A percentile compares a stretch with the other conserved stretches of the same genome.
These are phyloP conservation scores for Serripes groenlandicus DNA, from an alignment of 2,888 invertebrate genomes.

Conservation along the genomic window DNA sequence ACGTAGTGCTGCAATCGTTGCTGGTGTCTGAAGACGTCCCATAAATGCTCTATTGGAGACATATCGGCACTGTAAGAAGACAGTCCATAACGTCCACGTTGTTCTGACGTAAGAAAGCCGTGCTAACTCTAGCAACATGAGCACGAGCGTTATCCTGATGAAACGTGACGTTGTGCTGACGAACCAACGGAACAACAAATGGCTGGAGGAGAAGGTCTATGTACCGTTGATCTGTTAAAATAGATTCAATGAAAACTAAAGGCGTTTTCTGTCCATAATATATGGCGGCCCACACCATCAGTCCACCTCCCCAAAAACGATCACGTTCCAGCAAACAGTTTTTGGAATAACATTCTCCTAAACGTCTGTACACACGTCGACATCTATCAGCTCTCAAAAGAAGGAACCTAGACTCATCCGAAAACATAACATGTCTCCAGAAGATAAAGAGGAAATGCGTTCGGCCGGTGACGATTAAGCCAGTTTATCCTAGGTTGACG, in stretches of 20 bases:
- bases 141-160: background rate
- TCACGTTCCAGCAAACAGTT: background rate
- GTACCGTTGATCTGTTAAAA: background rate
- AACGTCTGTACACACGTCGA: background rate
- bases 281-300: background rate
- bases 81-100: background rate
- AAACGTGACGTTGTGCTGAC: background rate
- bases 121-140: background rate
- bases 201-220: background rate
- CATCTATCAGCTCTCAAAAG: background rate
- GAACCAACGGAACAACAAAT: background rate
- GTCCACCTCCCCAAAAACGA: background rate
- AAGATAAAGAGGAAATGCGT: background rate
- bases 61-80: background rate
- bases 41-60: background rate
- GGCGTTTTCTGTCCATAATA: background rate
- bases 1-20: background rate
- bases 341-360: background rate
- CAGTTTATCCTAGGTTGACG: background rate
- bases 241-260: background rate
- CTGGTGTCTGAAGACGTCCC: background rate
- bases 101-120: background rate
- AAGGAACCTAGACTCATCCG: background rate
- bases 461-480: background rate
- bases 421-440: background rate